Base-by-base conservation (phyloP, 2,797 vertebrate species). In the Pseudomugil tenellus region DNA sequence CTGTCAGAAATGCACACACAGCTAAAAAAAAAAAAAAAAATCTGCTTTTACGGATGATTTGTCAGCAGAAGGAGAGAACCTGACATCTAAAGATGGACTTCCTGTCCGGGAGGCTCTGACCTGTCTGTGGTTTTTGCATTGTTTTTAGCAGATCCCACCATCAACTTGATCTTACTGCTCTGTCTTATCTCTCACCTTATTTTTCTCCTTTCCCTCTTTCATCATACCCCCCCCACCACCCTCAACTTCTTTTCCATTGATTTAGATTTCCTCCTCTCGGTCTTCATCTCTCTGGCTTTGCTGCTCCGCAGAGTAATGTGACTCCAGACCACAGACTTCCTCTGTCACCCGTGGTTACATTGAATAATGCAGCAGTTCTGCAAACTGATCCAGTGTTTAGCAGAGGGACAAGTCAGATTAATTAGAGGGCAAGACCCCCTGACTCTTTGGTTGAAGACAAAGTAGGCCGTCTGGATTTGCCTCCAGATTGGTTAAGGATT, bases 341-440 rank as follows among this genome's bases (percentile, higher is more conserved):
- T 92, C 84, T 67, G 71, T 83, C 83, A 78, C 74, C 85, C 58
- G 59, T 58, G 49, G 78, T 86, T 70, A 51, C 77, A 72, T 39
- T 94, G 88, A 94, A 94, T 94, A 92, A 94, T 94, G 92, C 87
- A 93, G 77, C 60, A 88, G 78, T 53, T 56, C 82, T 85, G 90
- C 87, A 90, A 92, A 87, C 67, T 76, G 91, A 94, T 91, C 90
- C 86, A 85, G 83, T 92, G 84, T 88, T 92, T 86, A 88, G 84
- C 76, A 72, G 81, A 79, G 83, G 87, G 89, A 92, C 91, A 87
- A 86, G 90, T 70, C 75, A 54, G 83, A 91, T 91, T 93, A 92
- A 95, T 94, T 92, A 93, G 80, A 90, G 87, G 89, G 91, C 86
- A 85, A 87, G 83, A 88, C 76, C 84, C 81, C 63, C 68, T 21